Evolutionary conservation across 2,797 vertebrate genomes (phyloP).

Genomic region (Sitta carolinensis): DNA sequence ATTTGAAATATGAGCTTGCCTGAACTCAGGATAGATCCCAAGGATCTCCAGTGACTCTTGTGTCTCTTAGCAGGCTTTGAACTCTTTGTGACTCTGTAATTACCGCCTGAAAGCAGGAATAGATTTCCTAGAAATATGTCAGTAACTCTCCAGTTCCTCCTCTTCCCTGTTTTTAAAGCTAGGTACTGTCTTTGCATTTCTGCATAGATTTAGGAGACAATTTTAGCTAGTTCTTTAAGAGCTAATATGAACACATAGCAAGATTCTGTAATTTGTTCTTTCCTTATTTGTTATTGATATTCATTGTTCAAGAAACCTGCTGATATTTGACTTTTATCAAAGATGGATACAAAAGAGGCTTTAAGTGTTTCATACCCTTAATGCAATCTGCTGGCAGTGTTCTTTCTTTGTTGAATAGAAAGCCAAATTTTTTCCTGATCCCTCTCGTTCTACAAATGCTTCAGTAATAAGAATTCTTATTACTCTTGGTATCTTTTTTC

Average conservation of each 20-base stretch:
- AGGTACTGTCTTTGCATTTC: not conserved
- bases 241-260: not conserved
- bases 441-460: not conserved
- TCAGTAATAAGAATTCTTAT: not conserved
- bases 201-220: constrained; percentile 2
- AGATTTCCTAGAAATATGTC: constrained; percentile 12
- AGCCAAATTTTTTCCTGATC: not conserved
- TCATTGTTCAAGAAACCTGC: not conserved
- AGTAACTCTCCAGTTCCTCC: not conserved
- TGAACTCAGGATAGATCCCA: not conserved
- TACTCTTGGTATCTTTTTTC: not conserved
- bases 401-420: not conserved
- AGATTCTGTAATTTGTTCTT: not conserved
- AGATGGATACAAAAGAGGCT: not conserved
- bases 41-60: constrained; percentile 21
- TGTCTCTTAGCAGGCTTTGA: constrained; percentile 44
- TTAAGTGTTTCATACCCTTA: not conserved
- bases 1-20: not conserved
- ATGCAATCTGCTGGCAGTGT: not conserved
- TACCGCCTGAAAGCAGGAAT: constrained; percentile 47
- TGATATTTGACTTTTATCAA: not conserved
- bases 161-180: not conserved
- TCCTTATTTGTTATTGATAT: not conserved
- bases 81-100: constrained; percentile 45
- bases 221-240: not conserved